A percentile compares a stretch with the other conserved stretches of the same genome.
Evolutionary conservation across 1,140 invertebrate genomes (phyloP).

Genomic region (Lanistes nyassanus): DNA sequence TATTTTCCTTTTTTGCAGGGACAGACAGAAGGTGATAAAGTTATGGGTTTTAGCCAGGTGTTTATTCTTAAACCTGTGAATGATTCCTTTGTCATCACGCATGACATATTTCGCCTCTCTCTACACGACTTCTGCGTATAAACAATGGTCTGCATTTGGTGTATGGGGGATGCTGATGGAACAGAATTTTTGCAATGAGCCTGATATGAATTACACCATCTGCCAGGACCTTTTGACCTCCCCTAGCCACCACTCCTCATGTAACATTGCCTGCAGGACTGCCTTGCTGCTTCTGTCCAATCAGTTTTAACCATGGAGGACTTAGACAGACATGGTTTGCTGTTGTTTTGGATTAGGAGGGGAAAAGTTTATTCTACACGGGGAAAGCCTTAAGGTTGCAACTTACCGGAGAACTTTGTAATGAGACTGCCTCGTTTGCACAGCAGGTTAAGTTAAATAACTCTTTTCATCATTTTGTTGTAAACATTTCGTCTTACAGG

Average conservation of each 20-base stretch:
- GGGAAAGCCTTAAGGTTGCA: no score
- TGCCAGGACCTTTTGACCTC: background rate
- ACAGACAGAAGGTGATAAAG: slow-evolving; percentile 82
- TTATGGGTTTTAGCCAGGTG: slow-evolving; percentile 89
- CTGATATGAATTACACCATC: background rate
- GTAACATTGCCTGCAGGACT: background rate
- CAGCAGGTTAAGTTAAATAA: no score
- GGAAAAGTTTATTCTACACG: no score
- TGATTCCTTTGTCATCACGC: slow-evolving; percentile 88
- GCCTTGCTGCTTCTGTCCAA: background rate
- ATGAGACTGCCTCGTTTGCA: no score
- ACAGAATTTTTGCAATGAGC: background rate
- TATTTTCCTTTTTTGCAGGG: slow-evolving; percentile 73
- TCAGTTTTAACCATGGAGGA: no score
- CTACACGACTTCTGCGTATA: slow-evolving; percentile 75
- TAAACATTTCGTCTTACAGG: no score
- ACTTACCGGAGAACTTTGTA: no score
- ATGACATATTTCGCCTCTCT: slow-evolving; percentile 89
- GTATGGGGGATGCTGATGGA: background rate
- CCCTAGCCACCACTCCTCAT: background rate
- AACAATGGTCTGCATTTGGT: background rate
- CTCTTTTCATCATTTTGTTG: no score
- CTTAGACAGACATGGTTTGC: no score
- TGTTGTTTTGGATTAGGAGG: no score
- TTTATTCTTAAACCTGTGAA: slow-evolving; percentile 89